Percentiles rank a stretch among this genome's conserved stretches.
These are phyloP conservation scores for Lagopus leucura DNA, from an alignment of 2,113 vertebrate genomes.

Conservation along the genomic window DNA sequence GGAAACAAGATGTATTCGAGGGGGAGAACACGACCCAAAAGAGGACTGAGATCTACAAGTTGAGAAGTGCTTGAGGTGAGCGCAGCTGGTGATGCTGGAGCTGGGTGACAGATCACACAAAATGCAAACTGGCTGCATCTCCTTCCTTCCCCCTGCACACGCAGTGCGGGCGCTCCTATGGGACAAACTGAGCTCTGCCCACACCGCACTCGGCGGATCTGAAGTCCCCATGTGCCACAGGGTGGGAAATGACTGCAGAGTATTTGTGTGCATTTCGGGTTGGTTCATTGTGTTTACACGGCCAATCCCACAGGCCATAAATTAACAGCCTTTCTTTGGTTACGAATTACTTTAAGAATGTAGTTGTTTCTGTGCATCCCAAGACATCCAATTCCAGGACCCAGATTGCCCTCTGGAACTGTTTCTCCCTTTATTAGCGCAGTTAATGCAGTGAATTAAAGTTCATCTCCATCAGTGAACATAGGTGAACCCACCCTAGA, in stretches of 20 bases:
- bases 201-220: neutral
- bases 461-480: neutral
- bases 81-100: neutral
- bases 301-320: neutral
- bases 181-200: neutral
- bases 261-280: neutral
- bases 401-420: neutral
- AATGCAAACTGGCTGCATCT: neutral
- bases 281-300: neutral
- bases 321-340: neutral
- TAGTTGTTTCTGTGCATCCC: neutral
- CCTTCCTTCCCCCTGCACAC: neutral
- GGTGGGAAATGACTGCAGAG: rapidly evolving
- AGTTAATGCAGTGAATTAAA: neutral
- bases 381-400: neutral
- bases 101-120: neutral
- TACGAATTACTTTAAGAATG: neutral
- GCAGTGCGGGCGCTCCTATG: too few relatives aligned
- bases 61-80: neutral
- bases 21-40: rapidly evolving
- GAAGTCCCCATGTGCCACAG: too few relatives aligned
- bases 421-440: neutral
- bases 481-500: neutral
- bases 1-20: neutral
- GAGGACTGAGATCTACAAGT: neutral